Base-by-base conservation (phyloP, 2,113 vertebrate species). In the Paratilapia polleni region DNA sequence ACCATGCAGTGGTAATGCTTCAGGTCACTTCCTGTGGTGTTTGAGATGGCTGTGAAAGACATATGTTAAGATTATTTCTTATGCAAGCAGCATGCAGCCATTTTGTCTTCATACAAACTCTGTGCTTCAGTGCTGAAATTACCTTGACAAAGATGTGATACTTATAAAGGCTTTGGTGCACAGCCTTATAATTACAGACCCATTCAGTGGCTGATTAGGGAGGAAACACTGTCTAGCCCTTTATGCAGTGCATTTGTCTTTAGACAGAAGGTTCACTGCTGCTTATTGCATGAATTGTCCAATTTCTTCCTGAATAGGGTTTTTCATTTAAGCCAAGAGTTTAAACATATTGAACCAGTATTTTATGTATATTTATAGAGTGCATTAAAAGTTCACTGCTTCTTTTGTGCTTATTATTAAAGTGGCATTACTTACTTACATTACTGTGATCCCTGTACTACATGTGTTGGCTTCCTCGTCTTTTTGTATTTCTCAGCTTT, bases 11-110 rank as follows among this genome's bases (percentile, higher is more conserved):
- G 52, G 41, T 22, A 63, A 73, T 7, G 19, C 62, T 80, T n/a
- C 73, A 34, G 75, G 85, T 87, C 49, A 78, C 75, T 87, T 83
- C 26, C 77, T 88, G 83, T 1, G 57, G 82, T 52, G 78, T 82
- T 82, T 47, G 36, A 73, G 54, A 66, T 59, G 56, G 62, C 60
- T 76, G 66, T 63, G 57, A 26, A 14, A 6, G 2, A 14, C 59
- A 31, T 90, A 61, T 81, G 74, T 38, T 36, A 34, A 86, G 76
- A 91, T 88, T 86, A 87, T 85, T 84, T 68, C 66, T 52, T 20
- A 70, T 56, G 56, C 3, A 58, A 66, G 77, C 80, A 43, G 78
- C 64, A 47, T 36, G 47, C 41, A 15, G 36, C 19, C 41, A 54
- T 60, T 73, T 79, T 85, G 86, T 64, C 41, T 83, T 34, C 17